Conservation (phyloP, 92 coral and sea anemone genomes). For the Porites cylindrica region DNA sequence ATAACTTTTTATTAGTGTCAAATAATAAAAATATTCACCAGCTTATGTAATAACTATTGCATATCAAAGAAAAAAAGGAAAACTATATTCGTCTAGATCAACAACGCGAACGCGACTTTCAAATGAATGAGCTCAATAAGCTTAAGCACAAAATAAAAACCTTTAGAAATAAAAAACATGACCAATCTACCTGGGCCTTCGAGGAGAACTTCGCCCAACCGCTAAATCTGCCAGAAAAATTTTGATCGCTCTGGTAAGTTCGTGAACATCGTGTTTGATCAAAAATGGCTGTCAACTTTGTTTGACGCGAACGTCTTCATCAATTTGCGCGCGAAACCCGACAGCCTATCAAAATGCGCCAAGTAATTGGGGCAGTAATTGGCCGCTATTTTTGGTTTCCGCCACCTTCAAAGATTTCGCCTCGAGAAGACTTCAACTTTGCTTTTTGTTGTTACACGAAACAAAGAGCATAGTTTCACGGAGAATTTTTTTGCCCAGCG, state of each 20-base stretch:
- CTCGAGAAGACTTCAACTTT: too few relatives aligned
- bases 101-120: too few relatives aligned
- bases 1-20: background rate
- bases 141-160: background rate
- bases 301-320: background rate
- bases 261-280: background rate
- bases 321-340: slow-evolving; percentile 5
- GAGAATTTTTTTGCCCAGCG: background rate
- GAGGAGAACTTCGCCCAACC: too few relatives aligned
- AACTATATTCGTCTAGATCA: too few relatives aligned
- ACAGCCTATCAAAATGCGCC: slow-evolving; percentile 8
- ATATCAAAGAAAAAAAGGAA: too few relatives aligned
- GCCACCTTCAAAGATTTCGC: too few relatives aligned
- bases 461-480: slow-evolving; percentile 4
- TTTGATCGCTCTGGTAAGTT: background rate
- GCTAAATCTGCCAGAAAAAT: too few relatives aligned
- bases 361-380: background rate
- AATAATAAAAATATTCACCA: too few relatives aligned
- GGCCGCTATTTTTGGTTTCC: background rate
- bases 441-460: background rate
- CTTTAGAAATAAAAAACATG: background rate
- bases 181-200: background rate
- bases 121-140: too few relatives aligned
- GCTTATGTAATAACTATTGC: too few relatives aligned
- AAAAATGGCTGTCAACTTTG: background rate